Conservation (phyloP, 2,888 invertebrate species). For the Pristionchus entomophagus region DNA sequence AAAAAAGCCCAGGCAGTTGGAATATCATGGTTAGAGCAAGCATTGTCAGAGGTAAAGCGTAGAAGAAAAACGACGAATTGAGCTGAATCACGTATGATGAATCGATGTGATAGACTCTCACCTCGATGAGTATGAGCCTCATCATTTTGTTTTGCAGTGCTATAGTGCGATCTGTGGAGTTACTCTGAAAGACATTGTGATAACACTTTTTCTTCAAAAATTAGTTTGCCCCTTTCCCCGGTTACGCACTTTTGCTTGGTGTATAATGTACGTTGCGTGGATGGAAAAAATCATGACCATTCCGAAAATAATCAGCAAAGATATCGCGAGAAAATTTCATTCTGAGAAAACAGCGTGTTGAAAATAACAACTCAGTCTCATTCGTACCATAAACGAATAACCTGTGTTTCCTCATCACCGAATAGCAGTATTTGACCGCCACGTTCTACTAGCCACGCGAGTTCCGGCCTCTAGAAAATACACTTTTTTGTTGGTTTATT, state of each 20-base stretch:
- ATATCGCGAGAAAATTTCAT: neutral
- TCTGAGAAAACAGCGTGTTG: neutral
- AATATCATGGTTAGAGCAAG: neutral
- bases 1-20: neutral
- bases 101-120: too few species aligned
- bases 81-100: neutral
- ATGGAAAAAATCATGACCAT: neutral
- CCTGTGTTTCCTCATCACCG: too few species aligned
- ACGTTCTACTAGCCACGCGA: neutral
- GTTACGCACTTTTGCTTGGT: neutral
- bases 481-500: neutral
- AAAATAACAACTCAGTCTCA: too few species aligned
- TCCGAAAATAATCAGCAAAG: neutral
- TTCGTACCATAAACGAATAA: neutral
- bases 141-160: neutral
- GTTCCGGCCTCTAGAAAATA: neutral
- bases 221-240: neutral
- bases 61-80: neutral
- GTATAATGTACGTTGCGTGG: neutral
- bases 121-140: neutral
- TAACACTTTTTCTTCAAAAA: too few species aligned
- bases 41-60: neutral
- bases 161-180: neutral
- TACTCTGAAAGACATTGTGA: neutral
- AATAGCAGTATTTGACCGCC: neutral